These are phyloP conservation scores for Etheostoma perlongum DNA, from an alignment of 2,797 vertebrate species.

Conservation along the genomic window DNA sequence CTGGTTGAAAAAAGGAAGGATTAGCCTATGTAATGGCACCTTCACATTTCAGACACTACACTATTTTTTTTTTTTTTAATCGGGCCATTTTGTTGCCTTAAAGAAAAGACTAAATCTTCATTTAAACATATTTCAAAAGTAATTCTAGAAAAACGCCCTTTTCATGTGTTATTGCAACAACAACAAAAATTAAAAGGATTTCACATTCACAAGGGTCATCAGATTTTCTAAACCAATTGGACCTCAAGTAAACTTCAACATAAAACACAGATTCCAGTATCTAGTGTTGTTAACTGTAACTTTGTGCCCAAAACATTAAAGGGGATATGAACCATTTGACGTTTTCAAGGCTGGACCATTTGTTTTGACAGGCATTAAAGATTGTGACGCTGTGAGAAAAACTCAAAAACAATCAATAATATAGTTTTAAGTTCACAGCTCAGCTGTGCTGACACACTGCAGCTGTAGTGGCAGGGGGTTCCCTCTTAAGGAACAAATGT, in stretches of 20 bases:
- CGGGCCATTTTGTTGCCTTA: neutral
- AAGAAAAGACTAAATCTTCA: neutral
- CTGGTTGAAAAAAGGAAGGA: neutral
- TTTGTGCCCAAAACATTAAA: neutral
- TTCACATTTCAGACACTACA: neutral
- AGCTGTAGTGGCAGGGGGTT: constrained; percentile 23
- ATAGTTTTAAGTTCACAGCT: constrained; percentile 34
- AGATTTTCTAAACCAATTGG: neutral
- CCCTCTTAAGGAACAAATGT: constrained; percentile 33
- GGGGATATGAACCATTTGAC: neutral
- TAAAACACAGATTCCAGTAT: neutral
- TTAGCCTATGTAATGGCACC: neutral
- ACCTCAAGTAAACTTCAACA: neutral
- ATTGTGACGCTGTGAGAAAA: constrained; percentile 44
- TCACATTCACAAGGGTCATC: neutral
- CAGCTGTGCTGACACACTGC: constrained; percentile 53
- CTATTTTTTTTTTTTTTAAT: neutral
- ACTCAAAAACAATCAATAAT: constrained; percentile 68
- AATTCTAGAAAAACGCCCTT: neutral
- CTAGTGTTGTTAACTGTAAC: neutral
- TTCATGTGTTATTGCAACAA: neutral
- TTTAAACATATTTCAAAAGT: neutral
- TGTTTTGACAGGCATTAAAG: constrained; percentile 32
- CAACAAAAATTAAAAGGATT: neutral
- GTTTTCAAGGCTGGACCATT: neutral